Evolutionary conservation across 1,140 invertebrate genomes (phyloP), one percentile per base, ranked within the genome.

Genomic region (Melanaphis sacchari): DNA sequence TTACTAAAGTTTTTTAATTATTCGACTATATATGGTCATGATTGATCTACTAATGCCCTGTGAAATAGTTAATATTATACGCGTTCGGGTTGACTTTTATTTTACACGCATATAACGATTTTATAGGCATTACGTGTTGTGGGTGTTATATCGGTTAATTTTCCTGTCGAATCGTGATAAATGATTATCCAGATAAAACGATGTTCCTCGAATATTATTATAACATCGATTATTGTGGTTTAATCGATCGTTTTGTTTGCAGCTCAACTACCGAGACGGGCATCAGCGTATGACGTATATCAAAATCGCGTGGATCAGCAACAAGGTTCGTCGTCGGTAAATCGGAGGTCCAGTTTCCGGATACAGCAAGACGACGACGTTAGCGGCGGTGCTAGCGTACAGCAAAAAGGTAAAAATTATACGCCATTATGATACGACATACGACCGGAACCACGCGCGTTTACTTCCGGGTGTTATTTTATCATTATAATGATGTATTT

Each of bases 241-340:
- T 22, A 36, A 22, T 85, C 84, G n/a, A 36, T 81, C 41, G 31
- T 46, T 94, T 22, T 59, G 94, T 94, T 94, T 7, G 46, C 94
- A 82, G 94, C 94, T 31, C 94, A 93, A 49, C 85, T 95, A 76
- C 94, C 94, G 7, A 93, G 94, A 66, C 93, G 97, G 94, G 97
- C 97, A 81, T 98, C 97, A 31, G 97, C 97, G 41, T 98, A 98
- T 94, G 97, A 98, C 94, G 97, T 98, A 24, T 97, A 97, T 94
- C 26, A 95, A 95, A 91, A 95, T 94, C 24, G 94, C 94, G 31
- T 94, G 94, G 81, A 91, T 24, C 91, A 59, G 94, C 54, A 91
- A 24, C 91, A 59, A 21, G 94, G 91, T 43, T n/a, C 43, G 26
- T 94, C 95, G 94, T 91, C 94, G 94, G 94, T 95, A 94, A 24